Evolutionary conservation across 2,888 invertebrate genomes (phyloP), one percentile per base, ranked within the genome.

Genomic region (Strigamia transsilvanica): DNA sequence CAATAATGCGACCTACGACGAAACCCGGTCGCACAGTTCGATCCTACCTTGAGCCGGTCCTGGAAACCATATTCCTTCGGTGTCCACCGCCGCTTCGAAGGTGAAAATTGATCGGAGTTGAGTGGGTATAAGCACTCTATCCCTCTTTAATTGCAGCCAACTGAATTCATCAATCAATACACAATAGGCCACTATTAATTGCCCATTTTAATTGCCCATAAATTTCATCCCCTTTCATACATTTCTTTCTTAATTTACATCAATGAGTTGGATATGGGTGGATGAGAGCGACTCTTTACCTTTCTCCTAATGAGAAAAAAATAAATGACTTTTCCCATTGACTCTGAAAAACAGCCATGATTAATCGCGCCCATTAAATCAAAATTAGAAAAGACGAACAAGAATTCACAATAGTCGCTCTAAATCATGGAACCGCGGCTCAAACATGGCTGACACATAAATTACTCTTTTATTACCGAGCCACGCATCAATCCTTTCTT

Each of bases 291-390:
- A 13, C 2, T n/a, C 46, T n/a, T n/a, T 46, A 46, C 46, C 46
- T 61, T 61, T n/a, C 61, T 23, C 38, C 23, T 61, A 61, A 61
- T 61, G 61, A 61, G 61, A 61, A 61, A 61, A 46, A 61, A 61
- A 61, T 61, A 61, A 61, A 61, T 61, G 61, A 61, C 21, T 61
- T 61, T 61, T 61, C 18, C 10, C 61, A 61, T 61, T 23, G 18
- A 61, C 21, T 61, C 9, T 7, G 61, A 61, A 61, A 51, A 18
- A 18, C 6, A 61, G 21, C 9, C 61, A 61, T 61, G 61, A 61
- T 61, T 61, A 61, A 61, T 61, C 18, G 18, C 23, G n/a, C 23
- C 21, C 61, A 61, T 61, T 61, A 61, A 61, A 61, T 61, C 61
- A 61, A 21, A 18, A 23, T n/a, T 12, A 61, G 21, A 61, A 18